Conservation (phyloP, 2,888 invertebrate species). For the Xylota segnis region DNA sequence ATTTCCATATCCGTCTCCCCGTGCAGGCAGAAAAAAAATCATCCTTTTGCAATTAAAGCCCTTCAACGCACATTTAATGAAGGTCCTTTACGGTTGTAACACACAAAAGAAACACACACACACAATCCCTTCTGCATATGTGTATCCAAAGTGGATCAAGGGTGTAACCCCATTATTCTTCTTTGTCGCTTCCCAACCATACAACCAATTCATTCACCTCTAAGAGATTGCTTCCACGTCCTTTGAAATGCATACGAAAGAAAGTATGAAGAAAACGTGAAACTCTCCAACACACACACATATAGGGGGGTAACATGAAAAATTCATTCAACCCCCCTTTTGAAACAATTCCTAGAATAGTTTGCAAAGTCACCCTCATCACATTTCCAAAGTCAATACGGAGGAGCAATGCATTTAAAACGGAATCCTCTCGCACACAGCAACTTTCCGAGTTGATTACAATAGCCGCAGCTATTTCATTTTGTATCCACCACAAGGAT, state of each 20-base stretch:
- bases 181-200: slow-evolving; percentile 58
- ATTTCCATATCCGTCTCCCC: neutral
- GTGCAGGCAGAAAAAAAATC: slow-evolving; percentile 7
- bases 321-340: slow-evolving; percentile 70
- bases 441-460: slow-evolving; percentile 64
- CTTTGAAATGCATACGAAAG: slow-evolving; percentile 26
- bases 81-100: slow-evolving; percentile 51
- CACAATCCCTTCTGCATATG: slow-evolving; percentile 47
- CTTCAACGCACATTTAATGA: slow-evolving; percentile 59
- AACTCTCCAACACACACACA: slow-evolving; percentile 20
- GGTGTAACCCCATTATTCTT: slow-evolving; percentile 67
- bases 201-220: slow-evolving; percentile 71
- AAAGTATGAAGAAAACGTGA: slow-evolving; percentile 34
- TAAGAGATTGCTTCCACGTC: slow-evolving; percentile 61
- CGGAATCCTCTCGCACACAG: slow-evolving; percentile 64
- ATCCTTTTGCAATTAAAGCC: slow-evolving; percentile 53
- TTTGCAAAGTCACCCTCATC: slow-evolving; percentile 71
- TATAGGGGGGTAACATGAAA: slow-evolving; percentile 53
- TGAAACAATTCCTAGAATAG: slow-evolving; percentile 56
- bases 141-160: slow-evolving; percentile 70
- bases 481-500: slow-evolving; percentile 3
- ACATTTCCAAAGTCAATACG: slow-evolving; percentile 68
- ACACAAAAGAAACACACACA: slow-evolving; percentile 41
- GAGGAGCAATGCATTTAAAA: slow-evolving; percentile 67
- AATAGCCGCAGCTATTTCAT: slow-evolving; percentile 66